Base-by-base conservation (phyloP, 2,113 vertebrate genomes). In the Lycaon pictus region DNA sequence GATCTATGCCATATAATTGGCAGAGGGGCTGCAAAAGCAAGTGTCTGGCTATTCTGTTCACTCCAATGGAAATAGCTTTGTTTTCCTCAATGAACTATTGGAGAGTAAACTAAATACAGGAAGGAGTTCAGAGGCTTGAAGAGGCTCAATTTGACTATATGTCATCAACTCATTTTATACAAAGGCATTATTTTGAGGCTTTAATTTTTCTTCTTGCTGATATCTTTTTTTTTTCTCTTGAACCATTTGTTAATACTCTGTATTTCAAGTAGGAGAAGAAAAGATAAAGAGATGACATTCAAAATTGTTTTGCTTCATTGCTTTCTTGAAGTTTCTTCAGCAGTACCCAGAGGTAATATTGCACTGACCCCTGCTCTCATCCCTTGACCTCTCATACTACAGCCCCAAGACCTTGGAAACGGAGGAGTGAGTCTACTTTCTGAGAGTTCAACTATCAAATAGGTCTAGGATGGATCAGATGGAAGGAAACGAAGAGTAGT, bases 211-310 rank as follows among this genome's bases (percentile, higher is more conserved):
- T 84, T 90, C 25, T 87, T 55, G 25, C 35, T 96, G 29, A n/a
- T 25, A 29, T 94, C 51, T 81, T 88, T 4, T 93, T 87, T 58
- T 69, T 80, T 2, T 53, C 20, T 85, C 65, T 90, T 63, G 77
- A 88, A 43, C 7, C 15, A 69, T 55, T 95, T 97, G 72, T 93
- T 90, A 55, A 32, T 51, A 77, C 5, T 82, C 19, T 62, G 1
- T 35, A 56, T 97, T 97, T 90, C 23, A 94, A 86, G 23, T 27
- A 80, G 62, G 35, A 92, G 23, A 63, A 90, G 35, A 72, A 92
- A 86, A 92, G 43, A 63, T 77, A 25, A 51, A 84, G 55, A 69
- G 22, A 77, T 22, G 72, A 20, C 7, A 23, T 76, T 93, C 23
- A 79, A 81, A 94, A 74, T 63, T 72, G 20, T 37, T 94, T 84